Evolutionary conservation across 2,888 invertebrate genomes (phyloP), one percentile per base, ranked within the genome.

Genomic region (Dynastes tityus): DNA sequence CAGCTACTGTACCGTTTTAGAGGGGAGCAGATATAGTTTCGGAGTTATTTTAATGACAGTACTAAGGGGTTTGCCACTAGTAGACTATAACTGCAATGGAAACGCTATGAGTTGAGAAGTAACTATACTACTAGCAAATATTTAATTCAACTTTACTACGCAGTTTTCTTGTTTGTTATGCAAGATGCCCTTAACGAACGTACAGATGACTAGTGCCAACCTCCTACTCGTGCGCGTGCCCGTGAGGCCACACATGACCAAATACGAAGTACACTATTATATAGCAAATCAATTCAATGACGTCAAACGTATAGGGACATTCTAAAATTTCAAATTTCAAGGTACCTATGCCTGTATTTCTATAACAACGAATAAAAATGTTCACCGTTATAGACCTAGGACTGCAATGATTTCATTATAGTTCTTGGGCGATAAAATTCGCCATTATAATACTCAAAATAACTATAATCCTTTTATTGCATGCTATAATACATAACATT

Each of bases 41-140:
- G 96, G 95, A 1, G 93, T 95, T 80, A 95, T 95, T 0, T 85
- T 95, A 22, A 87, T 95, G 61, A 95, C 95, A 87, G 85, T 95
- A 16, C 87, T 95, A 58, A 95, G 95, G 40, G 94, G 95, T 3
- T 88, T 94, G 70, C 90, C 92, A 74, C 92, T 94, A 0, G 90
- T 91, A 81, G 92, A 94, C 82, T 89, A 90, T 76, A 87, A 88
- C 63, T 88, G 92, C 80, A 55, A 91, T 78, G 91, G 91, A 37
- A 88, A 84, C 80, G 91, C 90, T 87, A 88, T 92, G 86, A 88
- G 88, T 45, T 45, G 8, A 84, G 8, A 51, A n/a, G 9, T 22
- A 22, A 22, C 22, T 5, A 45, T n/a, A 11, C 16, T n/a, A 8
- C 45, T 16, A n/a, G 4, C 16, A 9, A 16, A 2, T 70, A 51